Evolutionary conservation across 2,888 invertebrate genomes (phyloP), one percentile per base, ranked within the genome.

Genomic region (Bruchidius siliquastri): DNA sequence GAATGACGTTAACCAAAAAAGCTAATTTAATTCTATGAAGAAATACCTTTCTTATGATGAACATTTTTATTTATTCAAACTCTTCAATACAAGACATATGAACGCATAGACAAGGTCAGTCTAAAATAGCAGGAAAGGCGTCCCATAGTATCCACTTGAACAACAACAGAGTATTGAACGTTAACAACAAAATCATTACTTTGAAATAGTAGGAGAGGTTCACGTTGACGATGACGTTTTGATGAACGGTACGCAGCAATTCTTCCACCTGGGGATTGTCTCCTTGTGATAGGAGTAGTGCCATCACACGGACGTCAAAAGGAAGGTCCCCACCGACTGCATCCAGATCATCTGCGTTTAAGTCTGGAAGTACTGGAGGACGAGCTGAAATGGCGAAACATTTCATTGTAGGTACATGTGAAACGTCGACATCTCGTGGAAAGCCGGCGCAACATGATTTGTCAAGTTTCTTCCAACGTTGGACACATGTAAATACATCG

Each of bases 181-280:
- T 79, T 74, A 81, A 77, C 76, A 82, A 76, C 20, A 82, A 73
- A 73, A 82, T 75, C 78, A 81, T 79, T 8, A 81, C 75, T 72
- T 80, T 82, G 69, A 81, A 81, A 75, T 81, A 80, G 68, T 78
- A 80, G 22, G 81, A 79, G 79, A 81, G 76, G 74, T 80, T 81
- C 0, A 79, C 78, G 72, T 81, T 80, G 18, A 82, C 79, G 21
- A 80, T 76, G 30, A 80, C 75, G 72, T 80, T 80, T 74, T 79
- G 79, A 71, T 79, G 77, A 21, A 77, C 74, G 18, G 76, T 78
- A 68, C 79, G 76, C 20, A 75, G 74, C 30, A 80, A 70, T 8
- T 80, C 77, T 68, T 80, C 80, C 22, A 80, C 71, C 13, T 77
- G 71, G 32, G 77, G 74, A 74, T 79, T 80, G 71, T 80, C 80